phyloP scores from a whole-genome alignment of 2,113 vertebrate species.

The Pangasianodon gigas region DNA sequence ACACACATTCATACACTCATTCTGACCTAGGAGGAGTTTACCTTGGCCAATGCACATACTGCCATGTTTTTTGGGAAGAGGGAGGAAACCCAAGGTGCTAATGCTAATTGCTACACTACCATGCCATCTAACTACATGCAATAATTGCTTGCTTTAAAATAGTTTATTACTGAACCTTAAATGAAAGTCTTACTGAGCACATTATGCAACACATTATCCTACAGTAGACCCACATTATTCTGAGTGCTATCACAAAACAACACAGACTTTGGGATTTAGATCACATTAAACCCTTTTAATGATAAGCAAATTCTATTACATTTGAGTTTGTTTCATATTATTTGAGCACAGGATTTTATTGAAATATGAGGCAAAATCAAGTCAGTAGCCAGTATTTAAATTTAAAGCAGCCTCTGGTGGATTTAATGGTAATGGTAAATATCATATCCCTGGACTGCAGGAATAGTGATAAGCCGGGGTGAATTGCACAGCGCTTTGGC shows the following conservation, averaged over 20 bases:
- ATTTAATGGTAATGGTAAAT: conserved; percentile 43
- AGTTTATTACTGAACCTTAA: background rate
- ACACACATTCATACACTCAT: background rate
- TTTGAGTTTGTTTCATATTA: conserved; percentile 6
- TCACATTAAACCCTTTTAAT: background rate
- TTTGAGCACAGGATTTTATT: background rate
- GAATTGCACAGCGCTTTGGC: conserved; percentile 29
- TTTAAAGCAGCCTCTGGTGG: conserved; percentile 4
- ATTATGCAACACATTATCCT: background rate
- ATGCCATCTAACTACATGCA: no score
- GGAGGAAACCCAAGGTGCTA: background rate
- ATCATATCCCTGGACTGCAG: conserved; percentile 41
- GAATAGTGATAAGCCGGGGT: conserved; percentile 47
- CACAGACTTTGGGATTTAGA: background rate
- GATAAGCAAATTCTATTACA: conserved; percentile 5
- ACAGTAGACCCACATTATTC: background rate
- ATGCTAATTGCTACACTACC: background rate
- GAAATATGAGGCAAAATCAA: conserved; percentile 43
- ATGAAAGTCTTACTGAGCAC: background rate
- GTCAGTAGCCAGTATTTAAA: background rate
- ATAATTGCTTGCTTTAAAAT: background rate
- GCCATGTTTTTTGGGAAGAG: background rate
- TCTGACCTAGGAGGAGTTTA: background rate
- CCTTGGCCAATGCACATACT: background rate
- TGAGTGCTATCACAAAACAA: background rate